Evolutionary conservation across 1,140 invertebrate species (phyloP).

Genomic region (Drosophila ambigua): DNA sequence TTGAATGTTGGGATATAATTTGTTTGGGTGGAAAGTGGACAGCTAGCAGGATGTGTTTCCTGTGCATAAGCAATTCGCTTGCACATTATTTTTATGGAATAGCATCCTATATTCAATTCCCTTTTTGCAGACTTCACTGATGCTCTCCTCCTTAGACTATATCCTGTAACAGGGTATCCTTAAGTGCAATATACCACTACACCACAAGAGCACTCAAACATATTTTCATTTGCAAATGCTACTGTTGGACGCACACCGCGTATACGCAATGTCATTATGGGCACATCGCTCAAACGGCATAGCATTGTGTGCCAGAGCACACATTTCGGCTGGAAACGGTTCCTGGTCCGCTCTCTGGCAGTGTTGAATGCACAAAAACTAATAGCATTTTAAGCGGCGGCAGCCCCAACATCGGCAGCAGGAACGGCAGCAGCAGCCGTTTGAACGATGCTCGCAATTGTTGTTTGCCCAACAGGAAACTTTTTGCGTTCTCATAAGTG

Average conservation of each 20-base stretch:
- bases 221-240: slow-evolving; percentile 15
- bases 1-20: too few species aligned
- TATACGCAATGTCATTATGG: slow-evolving; percentile 44
- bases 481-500: slow-evolving; percentile 13
- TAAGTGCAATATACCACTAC: neutral
- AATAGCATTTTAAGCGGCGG: slow-evolving; percentile 29
- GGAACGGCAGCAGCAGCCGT: neutral
- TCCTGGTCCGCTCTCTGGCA: slow-evolving; percentile 9
- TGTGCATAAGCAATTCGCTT: too few species aligned
- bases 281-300: slow-evolving; percentile 16
- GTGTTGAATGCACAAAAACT: slow-evolving; percentile 26
- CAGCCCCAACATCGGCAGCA: neutral
- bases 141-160: neutral
- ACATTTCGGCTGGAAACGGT: slow-evolving; percentile 22
- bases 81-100: too few species aligned
- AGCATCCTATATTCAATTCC: too few species aligned
- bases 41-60: too few species aligned
- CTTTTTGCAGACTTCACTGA: neutral
- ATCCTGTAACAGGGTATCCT: neutral
- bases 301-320: slow-evolving; percentile 33
- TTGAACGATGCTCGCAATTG: slow-evolving; percentile 36
- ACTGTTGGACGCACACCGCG: slow-evolving; percentile 10
- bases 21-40: too few species aligned
- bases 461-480: slow-evolving; percentile 33
- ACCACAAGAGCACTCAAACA: neutral